phyloP scores from a whole-genome alignment of 2,888 invertebrate species.

The Tupiocoris notatus region DNA sequence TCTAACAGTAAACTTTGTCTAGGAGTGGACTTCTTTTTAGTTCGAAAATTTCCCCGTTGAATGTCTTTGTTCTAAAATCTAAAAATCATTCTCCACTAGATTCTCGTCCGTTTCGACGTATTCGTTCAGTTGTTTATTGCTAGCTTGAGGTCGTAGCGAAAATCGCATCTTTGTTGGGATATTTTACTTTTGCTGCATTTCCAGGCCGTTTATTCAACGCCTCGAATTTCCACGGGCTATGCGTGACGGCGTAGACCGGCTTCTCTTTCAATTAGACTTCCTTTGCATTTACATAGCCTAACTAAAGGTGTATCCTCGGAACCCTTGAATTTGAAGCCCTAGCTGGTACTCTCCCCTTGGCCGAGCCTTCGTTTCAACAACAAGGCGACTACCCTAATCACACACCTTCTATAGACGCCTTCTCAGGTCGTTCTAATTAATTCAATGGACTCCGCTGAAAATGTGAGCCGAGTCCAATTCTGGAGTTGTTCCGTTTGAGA shows the following conservation, averaged over 20 bases:
- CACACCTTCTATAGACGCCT: not conserved
- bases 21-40: too few relatives aligned
- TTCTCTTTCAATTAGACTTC: not conserved
- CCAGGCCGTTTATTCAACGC: not conserved
- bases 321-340: not conserved
- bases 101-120: too few relatives aligned
- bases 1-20: too few relatives aligned
- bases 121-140: too few relatives aligned
- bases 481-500: not conserved
- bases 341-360: not conserved
- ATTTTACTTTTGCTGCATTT: too few relatives aligned
- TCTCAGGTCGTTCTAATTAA: not conserved
- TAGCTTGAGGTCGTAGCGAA: too few relatives aligned
- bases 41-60: too few relatives aligned
- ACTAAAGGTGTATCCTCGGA: not conserved
- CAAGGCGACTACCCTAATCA: not conserved
- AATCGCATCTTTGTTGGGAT: too few relatives aligned
- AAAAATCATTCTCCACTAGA: too few relatives aligned
- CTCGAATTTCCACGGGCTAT: not conserved
- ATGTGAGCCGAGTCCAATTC: not conserved
- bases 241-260: not conserved
- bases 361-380: not conserved
- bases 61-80: too few relatives aligned
- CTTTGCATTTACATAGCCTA: not conserved
- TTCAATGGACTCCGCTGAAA: not conserved